A percentile compares a stretch with the other conserved stretches of the same genome.
Evolutionary conservation across 1,140 invertebrate genomes (phyloP).

Genomic region (Cheumatopsyche charites): DNA sequence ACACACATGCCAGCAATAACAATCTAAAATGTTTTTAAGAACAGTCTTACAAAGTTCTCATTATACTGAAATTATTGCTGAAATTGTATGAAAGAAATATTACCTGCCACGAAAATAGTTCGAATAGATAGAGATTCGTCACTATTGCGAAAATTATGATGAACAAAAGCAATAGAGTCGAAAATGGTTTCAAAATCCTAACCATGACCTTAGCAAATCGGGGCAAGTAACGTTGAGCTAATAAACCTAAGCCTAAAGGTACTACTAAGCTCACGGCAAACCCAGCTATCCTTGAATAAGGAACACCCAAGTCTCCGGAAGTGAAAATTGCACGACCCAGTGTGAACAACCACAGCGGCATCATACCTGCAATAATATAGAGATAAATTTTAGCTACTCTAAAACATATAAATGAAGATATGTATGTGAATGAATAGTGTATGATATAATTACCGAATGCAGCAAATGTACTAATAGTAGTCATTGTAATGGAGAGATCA

Average conservation of each 20-base stretch:
- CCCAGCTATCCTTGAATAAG: conserved; percentile 78
- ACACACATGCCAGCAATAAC: conserved; percentile 81
- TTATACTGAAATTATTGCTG: too few species aligned
- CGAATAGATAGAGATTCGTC: conserved; percentile 90
- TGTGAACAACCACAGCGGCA: conserved; percentile 95
- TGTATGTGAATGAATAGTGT: too few species aligned
- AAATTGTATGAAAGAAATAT: too few species aligned
- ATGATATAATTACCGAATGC: conserved; percentile 70
- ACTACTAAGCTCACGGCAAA: conserved; percentile 81
- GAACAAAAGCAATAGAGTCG: conserved; percentile 82
- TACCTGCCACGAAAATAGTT: conserved; percentile 87
- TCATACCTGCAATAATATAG: conserved; percentile 72
- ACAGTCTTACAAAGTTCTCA: too few species aligned
- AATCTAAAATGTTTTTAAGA: conserved; percentile 70
- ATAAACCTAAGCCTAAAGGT: conserved; percentile 80
- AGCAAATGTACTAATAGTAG: conserved; percentile 83
- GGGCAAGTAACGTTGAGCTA: conserved; percentile 74
- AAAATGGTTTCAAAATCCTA: conserved; percentile 85
- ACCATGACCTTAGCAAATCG: conserved; percentile 73
- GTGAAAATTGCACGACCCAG: conserved; percentile 84
- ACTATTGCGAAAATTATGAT: conserved; percentile 92
- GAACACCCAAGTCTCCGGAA: conserved; percentile 73
- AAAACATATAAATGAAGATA: not conserved
- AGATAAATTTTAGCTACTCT: conserved; percentile 4
- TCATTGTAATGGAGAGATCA: conserved; percentile 91